These are phyloP conservation scores for Australoheros scitulus DNA, from an alignment of 2,113 vertebrate species.

Conservation along the genomic window DNA sequence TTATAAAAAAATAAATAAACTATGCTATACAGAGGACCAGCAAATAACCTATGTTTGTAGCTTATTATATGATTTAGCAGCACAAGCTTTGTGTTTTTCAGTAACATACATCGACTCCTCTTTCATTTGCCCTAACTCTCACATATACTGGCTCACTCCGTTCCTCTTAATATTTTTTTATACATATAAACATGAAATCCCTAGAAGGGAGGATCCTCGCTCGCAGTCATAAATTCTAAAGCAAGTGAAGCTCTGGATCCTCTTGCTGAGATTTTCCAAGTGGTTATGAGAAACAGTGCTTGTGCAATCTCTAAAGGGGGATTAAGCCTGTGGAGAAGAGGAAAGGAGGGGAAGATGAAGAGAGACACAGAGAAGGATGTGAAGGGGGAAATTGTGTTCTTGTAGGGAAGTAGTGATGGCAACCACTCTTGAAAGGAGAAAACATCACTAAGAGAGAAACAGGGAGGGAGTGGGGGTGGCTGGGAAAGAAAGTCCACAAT, in stretches of 20 bases:
- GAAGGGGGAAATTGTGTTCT: slow-evolving; percentile 73
- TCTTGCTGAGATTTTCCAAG: slow-evolving; percentile 44
- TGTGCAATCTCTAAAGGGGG: slow-evolving; percentile 70
- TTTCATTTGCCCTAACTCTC: slow-evolving; percentile 19
- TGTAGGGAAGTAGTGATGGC: slow-evolving; percentile 69
- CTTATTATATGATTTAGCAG: slow-evolving; percentile 30
- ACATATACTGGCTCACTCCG: slow-evolving; percentile 7
- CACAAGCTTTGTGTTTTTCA: slow-evolving; percentile 28
- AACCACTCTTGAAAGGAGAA: slow-evolving; percentile 70
- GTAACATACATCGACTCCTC: slow-evolving; percentile 13
- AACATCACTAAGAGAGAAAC: slow-evolving; percentile 51
- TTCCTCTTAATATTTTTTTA: slow-evolving; percentile 35
- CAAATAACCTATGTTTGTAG: neutral
- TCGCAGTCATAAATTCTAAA: slow-evolving; percentile 50
- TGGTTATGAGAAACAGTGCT: slow-evolving; percentile 61
- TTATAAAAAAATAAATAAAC: neutral
- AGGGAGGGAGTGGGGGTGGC: slow-evolving; percentile 8
- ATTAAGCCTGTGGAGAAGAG: slow-evolving; percentile 65
- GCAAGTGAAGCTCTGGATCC: slow-evolving; percentile 33
- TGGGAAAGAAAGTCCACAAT: slow-evolving; percentile 22
- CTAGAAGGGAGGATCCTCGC: slow-evolving; percentile 42
- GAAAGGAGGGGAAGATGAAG: slow-evolving; percentile 51
- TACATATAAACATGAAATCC: slow-evolving; percentile 47
- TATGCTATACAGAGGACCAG: neutral
- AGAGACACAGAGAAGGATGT: slow-evolving; percentile 60